phyloP scores from a whole-genome alignment of 2,888 invertebrate genomes.

The Leucoma salicis region DNA sequence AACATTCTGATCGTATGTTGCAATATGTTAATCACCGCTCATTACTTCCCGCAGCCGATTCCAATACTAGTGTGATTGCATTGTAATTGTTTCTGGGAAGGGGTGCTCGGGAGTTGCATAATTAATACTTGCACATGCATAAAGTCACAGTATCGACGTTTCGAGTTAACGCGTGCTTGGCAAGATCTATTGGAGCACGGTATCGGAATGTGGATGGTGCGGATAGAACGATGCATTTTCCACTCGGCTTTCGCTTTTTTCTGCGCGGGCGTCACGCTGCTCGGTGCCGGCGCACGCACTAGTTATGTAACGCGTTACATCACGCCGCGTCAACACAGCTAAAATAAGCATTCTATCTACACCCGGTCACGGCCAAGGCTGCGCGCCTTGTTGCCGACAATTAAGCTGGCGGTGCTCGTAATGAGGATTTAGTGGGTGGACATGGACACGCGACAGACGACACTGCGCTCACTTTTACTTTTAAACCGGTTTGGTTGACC shows the following conservation, averaged over 20 bases:
- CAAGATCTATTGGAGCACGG: slow-evolving; percentile 11
- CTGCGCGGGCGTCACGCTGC: slow-evolving; percentile 45
- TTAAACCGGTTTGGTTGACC: slow-evolving; percentile 72
- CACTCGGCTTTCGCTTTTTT: slow-evolving; percentile 76
- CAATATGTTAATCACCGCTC: slow-evolving; percentile 42
- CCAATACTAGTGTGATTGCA: slow-evolving; percentile 40
- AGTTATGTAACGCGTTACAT: slow-evolving; percentile 74
- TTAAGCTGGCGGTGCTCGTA: slow-evolving; percentile 66
- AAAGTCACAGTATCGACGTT: slow-evolving; percentile 6
- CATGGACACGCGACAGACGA: slow-evolving; percentile 68
- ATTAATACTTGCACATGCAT: slow-evolving; percentile 16
- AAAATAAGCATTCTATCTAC: slow-evolving; percentile 75
- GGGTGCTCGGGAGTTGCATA: slow-evolving; percentile 29
- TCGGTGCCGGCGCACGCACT: slow-evolving; percentile 43
- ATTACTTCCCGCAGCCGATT: slow-evolving; percentile 40
- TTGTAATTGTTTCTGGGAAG: slow-evolving; percentile 44
- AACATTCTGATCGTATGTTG: slow-evolving; percentile 35
- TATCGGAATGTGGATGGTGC: slow-evolving; percentile 24
- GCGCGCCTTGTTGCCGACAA: slow-evolving; percentile 68
- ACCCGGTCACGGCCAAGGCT: slow-evolving; percentile 81
- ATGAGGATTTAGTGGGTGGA: slow-evolving; percentile 80
- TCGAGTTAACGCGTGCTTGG: slow-evolving; percentile 1
- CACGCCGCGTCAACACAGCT: slow-evolving; percentile 73
- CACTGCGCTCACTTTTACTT: slow-evolving; percentile 73
- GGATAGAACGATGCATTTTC: slow-evolving; percentile 52